A percentile compares a stretch with the other conserved stretches of the same genome.
phyloP scores from a whole-genome alignment of 2,797 vertebrate genomes.

The Rhabdophis nuchalis region DNA sequence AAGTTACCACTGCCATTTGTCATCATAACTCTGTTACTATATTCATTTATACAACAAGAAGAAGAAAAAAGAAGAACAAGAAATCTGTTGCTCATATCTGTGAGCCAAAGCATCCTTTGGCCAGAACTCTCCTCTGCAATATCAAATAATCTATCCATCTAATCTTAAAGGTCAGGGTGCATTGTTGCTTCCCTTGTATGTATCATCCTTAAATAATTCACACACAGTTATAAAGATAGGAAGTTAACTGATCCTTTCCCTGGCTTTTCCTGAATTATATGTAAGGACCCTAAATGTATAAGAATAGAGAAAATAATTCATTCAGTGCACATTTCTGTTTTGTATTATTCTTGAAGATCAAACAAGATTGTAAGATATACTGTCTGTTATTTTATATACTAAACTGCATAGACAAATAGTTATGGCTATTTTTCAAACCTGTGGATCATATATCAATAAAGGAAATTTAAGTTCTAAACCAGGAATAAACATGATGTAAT shows the following conservation, averaged over 20 bases:
- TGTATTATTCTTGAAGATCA: conserved; percentile 63
- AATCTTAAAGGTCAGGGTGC: conserved; percentile 22
- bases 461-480: conserved; percentile 27
- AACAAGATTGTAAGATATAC: conserved; percentile 61
- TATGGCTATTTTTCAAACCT: conserved; percentile 70
- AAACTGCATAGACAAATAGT: conserved; percentile 60
- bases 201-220: conserved; percentile 29
- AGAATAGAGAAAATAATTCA: conserved; percentile 58
- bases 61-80: not conserved
- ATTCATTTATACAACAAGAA: not conserved
- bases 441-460: conserved; percentile 46
- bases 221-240: conserved; percentile 51
- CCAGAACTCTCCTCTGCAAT: not conserved
- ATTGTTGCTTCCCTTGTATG: conserved; percentile 31
- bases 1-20: not conserved
- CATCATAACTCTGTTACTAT: not conserved
- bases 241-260: conserved; percentile 43
- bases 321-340: conserved; percentile 60
- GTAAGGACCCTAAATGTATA: conserved; percentile 53
- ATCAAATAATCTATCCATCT: not conserved
- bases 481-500: conserved; percentile 22
- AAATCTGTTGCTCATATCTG: not conserved
- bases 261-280: conserved; percentile 54
- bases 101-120: not conserved
- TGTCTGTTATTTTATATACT: conserved; percentile 62